Base-by-base conservation (phyloP, 2,113 vertebrate species). In the Hirundichthys speculiger region DNA sequence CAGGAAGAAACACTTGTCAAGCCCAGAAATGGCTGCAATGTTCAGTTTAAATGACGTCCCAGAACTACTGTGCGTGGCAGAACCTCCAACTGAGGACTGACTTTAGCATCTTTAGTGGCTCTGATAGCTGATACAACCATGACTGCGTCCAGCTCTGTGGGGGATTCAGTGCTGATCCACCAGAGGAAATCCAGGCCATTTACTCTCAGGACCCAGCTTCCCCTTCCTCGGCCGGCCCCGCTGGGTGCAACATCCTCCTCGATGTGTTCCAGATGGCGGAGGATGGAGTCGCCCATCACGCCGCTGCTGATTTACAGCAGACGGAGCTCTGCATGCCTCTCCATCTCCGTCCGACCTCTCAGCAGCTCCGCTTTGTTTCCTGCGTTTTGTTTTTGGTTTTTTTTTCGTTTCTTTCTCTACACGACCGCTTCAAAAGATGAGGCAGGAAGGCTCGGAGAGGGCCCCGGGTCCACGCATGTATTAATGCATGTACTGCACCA, bases 221-320 rank as follows among this genome's bases (percentile, higher is more conserved):
- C 63, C 27, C 65, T 59, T 63, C 30, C 16, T 74, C 5, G 5
- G 20, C 56, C 3, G 56, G 46, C 64, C 63, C 70, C n/a, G 51
- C 41, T 69, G 75, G n/a, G 45, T 57, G 80, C 56, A 9, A 64
- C 57, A 30, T 79, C 86, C 72, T 77, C 66, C 42, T 71, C 62
- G 34, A 77, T 82, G 69, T 13, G 51, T 68, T 84, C 86, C 83
- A 84, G 70, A 88, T 86, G 83, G 70, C 19, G 41, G 58, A 34
- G 59, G 61, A 47, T 50, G 64, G 20, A 55, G 47, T 55, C 11
- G 18, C 49, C 58, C 60, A 34, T 58, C 49, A 30, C 55, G 45
- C 52, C 73, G 58, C 77, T 39, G 73, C 75, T 84, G 86, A 69
- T 74, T 79, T 57, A 51, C 60, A 64, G 72, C 75, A 77, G 75